These are phyloP conservation scores for Helicoverpa assulta DNA, from an alignment of 2,888 invertebrate genomes.

Conservation along the genomic window DNA sequence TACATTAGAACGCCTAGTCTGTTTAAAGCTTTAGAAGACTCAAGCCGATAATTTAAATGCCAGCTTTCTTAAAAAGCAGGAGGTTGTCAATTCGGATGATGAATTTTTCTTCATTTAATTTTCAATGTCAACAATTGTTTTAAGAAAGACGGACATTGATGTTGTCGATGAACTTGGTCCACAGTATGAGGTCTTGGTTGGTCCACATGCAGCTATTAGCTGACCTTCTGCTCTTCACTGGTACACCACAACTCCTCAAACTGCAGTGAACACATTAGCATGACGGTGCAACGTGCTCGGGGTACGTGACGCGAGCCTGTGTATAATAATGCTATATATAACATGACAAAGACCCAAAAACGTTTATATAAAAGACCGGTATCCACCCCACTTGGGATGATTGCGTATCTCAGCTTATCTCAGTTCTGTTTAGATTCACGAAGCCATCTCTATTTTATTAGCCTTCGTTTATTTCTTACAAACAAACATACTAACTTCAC, in stretches of 20 bases:
- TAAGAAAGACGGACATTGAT: no score
- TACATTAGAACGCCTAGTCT: no score
- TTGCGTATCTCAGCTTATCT: constrained; percentile 31
- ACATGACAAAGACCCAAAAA: not conserved
- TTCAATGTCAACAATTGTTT: no score
- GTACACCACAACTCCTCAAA: constrained; percentile 4
- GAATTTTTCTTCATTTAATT: no score
- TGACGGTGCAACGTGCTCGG: constrained; percentile 29
- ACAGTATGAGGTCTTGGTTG: no score
- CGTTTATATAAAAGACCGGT: not conserved
- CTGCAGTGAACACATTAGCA: constrained; percentile 49
- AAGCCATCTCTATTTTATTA: constrained; percentile 57
- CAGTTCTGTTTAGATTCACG: constrained; percentile 7
- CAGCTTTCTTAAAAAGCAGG: no score
- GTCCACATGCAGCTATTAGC: not conserved
- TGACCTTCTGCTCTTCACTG: constrained; percentile 6
- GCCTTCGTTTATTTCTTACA: constrained; percentile 56
- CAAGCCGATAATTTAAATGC: no score
- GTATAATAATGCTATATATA: not conserved
- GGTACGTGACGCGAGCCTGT: constrained; percentile 29
- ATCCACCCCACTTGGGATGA: constrained; percentile 3
- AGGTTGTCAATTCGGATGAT: no score
- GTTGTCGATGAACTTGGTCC: no score
- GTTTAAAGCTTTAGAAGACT: no score
- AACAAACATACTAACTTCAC: constrained; percentile 60